phyloP scores from a whole-genome alignment of 2,888 invertebrate genomes.

The Acronicta alni region DNA sequence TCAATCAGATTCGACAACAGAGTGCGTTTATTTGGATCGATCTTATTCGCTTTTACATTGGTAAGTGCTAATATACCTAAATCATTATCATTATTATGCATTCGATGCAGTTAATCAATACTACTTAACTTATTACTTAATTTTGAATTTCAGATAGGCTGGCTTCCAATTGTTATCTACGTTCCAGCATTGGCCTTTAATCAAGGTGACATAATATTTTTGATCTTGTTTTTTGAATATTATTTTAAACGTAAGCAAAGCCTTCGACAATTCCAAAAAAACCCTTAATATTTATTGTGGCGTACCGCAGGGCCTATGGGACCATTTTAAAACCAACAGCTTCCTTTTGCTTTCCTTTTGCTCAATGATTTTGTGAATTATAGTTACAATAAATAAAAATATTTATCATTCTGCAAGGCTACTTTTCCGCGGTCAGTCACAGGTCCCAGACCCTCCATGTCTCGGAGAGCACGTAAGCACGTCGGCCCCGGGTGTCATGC shows the following conservation, averaged over 20 bases:
- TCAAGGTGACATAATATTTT: constrained; percentile 89
- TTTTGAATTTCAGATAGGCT: constrained; percentile 90
- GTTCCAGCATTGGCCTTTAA: constrained; percentile 94
- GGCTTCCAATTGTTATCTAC: constrained; percentile 94
- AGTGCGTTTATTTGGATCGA: constrained; percentile 92
- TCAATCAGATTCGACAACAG: constrained; percentile 92
- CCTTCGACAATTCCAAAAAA: too few species aligned
- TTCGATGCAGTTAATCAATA: not conserved
- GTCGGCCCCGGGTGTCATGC: too few species aligned
- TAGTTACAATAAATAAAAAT: too few species aligned
- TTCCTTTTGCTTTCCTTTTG: too few species aligned
- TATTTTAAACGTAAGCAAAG: not conserved
- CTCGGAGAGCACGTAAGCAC: too few species aligned
- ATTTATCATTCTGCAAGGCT: too few species aligned
- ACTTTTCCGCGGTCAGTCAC: too few species aligned
- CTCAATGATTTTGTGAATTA: too few species aligned
- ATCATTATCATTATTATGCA: constrained; percentile 1
- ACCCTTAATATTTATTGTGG: not conserved
- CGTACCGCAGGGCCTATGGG: constrained; percentile 7
- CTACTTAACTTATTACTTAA: too few species aligned
- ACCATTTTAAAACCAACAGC: not conserved
- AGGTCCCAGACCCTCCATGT: too few species aligned
- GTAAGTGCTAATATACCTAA: constrained; percentile 83
- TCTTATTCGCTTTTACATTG: constrained; percentile 91
- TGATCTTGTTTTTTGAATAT: not conserved